Evolutionary conservation across 1,140 invertebrate genomes (phyloP), one percentile per base, ranked within the genome.

Genomic region (Mylabris phalerata): DNA sequence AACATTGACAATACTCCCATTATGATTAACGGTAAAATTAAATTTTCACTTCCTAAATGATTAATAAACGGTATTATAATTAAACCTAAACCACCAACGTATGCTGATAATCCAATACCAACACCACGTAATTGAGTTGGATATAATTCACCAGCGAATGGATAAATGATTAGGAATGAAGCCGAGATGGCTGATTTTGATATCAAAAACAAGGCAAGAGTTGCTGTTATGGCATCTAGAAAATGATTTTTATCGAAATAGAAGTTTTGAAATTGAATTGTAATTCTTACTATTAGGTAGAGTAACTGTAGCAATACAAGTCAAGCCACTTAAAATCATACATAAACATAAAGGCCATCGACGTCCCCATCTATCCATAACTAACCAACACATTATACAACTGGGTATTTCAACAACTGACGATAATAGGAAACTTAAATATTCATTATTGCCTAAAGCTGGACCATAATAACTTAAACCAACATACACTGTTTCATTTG

Each of bases 61-160:
- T 89, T 93, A 44, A 95, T 88, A 74, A 95, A 92, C 9, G 91
- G 89, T 67, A 95, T 92, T 41, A 94, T 86, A 59, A 93, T 90
- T 9, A 93, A 77, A 25, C 90, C 92, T 58, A 93, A 75, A 13
- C 90, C 90, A 19, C 89, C 90, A 55, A 93, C 87, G 71, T 93
- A 93, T 11, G 90, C 89, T 3, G 89, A 92, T 40, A 89, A 87
- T n/a, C 90, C 90, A 59, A 93, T 92, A 9, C 91, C 92, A 32
- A 93, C 76, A 3, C 90, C 92, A 61, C 90, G 80, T 13, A 92
- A 79, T 74, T 91, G 87, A 3, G 90, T 92, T 1, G 92, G 91
- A 74, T 92, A 93, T 9, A 93, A 74, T 77, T 94, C 92, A 3
- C 90, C 90, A 65, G 91, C 90, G 71, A 93, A 93, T 1, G 92